Percentiles rank a stretch among this genome's conserved stretches.
Evolutionary conservation across 1,140 invertebrate species (phyloP).

Genomic region (Colletes latitarsis): DNA sequence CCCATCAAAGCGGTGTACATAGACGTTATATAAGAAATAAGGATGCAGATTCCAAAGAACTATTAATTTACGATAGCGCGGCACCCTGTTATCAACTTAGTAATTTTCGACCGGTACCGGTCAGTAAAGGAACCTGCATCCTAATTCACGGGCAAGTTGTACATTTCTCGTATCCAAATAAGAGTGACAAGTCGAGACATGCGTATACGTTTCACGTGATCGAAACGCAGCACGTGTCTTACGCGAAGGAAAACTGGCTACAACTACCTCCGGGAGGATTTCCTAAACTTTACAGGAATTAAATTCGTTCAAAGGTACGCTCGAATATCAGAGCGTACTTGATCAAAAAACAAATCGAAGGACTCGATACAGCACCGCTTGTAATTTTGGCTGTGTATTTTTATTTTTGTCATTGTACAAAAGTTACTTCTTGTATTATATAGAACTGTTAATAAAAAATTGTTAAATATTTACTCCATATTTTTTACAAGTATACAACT

Average conservation of each 20-base stretch:
- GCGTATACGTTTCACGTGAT: slow-evolving; percentile 98
- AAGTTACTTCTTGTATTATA: slow-evolving; percentile 42
- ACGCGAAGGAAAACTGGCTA: slow-evolving; percentile 93
- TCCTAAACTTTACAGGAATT: slow-evolving; percentile 83
- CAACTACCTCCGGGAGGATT: slow-evolving; percentile 86
- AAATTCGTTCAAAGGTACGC: slow-evolving; percentile 11
- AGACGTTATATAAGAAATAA: slow-evolving; percentile 88
- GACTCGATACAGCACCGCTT: not conserved
- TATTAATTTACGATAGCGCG: slow-evolving; percentile 85
- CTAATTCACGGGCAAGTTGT: slow-evolving; percentile 96
- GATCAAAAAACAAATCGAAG: not conserved
- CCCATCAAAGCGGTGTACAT: slow-evolving; percentile 91
- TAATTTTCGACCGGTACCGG: slow-evolving; percentile 90
- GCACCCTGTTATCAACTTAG: slow-evolving; percentile 87
- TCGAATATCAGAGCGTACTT: not conserved
- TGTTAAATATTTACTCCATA: not conserved
- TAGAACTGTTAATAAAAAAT: slow-evolving; percentile 40
- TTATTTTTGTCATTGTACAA: slow-evolving; percentile 56
- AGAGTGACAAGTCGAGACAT: slow-evolving; percentile 90
- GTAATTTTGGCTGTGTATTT: slow-evolving; percentile 46
- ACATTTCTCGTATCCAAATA: slow-evolving; percentile 94
- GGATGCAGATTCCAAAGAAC: slow-evolving; percentile 83
- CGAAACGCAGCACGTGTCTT: slow-evolving; percentile 89
- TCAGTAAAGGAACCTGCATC: slow-evolving; percentile 92
- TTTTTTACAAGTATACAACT: not conserved